These are phyloP conservation scores for Lathronympha strigana DNA, from an alignment of 2,888 invertebrate species.

Conservation along the genomic window DNA sequence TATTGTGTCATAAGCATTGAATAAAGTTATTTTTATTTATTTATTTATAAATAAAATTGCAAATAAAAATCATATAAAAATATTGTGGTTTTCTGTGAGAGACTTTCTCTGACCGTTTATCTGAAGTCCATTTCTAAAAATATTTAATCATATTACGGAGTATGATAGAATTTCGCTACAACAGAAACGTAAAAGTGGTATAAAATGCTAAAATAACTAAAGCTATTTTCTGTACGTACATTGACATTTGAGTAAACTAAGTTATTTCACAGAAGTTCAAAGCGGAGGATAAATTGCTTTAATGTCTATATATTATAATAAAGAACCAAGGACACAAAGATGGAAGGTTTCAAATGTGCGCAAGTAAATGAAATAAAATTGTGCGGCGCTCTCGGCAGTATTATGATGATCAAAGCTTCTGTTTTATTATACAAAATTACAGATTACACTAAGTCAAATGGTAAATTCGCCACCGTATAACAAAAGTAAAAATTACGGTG, in stretches of 20 bases:
- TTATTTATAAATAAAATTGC: no score
- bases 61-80: no score
- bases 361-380: slow-evolving; percentile 27
- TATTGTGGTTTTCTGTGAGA: no score
- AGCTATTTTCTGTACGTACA: slow-evolving; percentile 7
- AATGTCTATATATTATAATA: slow-evolving; percentile 30
- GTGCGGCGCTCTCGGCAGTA: slow-evolving; percentile 18
- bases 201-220: slow-evolving; percentile 4
- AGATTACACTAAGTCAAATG: background rate
- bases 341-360: slow-evolving; percentile 19
- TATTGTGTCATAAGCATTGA: no score
- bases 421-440: slow-evolving; percentile 7
- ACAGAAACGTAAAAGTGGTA: background rate
- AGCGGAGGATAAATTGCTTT: slow-evolving; percentile 20
- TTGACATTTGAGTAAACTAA: slow-evolving; percentile 27
- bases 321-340: slow-evolving; percentile 26
- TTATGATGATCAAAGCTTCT: slow-evolving; percentile 30
- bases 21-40: no score
- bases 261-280: slow-evolving; percentile 33
- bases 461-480: background rate
- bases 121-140: background rate
- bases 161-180: background rate
- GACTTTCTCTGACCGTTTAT: no score
- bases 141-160: background rate
- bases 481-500: background rate